phyloP scores from a whole-genome alignment of 2,797 vertebrate genomes.

The Falco berigora region DNA sequence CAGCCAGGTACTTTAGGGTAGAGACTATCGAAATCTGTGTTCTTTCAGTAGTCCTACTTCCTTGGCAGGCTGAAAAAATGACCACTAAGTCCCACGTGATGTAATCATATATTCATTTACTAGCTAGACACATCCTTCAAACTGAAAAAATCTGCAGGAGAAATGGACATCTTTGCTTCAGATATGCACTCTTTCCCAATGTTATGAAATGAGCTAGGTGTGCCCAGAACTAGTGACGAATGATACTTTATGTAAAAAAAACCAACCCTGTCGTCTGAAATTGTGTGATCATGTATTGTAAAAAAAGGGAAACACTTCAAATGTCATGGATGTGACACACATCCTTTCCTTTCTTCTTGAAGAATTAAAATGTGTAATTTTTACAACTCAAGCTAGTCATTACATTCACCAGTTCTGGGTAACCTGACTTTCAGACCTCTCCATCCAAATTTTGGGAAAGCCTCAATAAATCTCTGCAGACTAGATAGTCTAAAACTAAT shows the following conservation, averaged over 20 bases:
- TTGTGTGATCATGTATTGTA: neutral
- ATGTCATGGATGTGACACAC: accelerated
- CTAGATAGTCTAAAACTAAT: neutral
- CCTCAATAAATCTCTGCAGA: neutral
- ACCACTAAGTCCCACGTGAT: accelerated
- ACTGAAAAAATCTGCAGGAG: neutral
- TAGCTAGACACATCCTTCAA: neutral
- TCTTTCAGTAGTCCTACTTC: neutral
- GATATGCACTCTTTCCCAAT: neutral
- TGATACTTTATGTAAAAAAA: neutral
- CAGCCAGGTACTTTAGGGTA: neutral
- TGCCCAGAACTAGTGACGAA: neutral
- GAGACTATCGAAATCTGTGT: neutral
- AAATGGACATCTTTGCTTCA: neutral
- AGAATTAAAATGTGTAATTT: neutral
- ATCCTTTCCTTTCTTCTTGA: neutral
- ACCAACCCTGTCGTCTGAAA: neutral
- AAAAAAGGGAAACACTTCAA: neutral
- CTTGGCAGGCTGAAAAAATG: neutral
- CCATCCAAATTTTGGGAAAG: neutral
- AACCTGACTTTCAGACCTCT: neutral
- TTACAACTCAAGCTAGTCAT: neutral
- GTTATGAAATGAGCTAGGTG: neutral
- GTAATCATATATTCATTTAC: neutral
- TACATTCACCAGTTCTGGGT: neutral